Evolutionary conservation across 2,797 vertebrate genomes (phyloP), one percentile per base, ranked within the genome.

Genomic region (Brachyrhaphis roseni): DNA sequence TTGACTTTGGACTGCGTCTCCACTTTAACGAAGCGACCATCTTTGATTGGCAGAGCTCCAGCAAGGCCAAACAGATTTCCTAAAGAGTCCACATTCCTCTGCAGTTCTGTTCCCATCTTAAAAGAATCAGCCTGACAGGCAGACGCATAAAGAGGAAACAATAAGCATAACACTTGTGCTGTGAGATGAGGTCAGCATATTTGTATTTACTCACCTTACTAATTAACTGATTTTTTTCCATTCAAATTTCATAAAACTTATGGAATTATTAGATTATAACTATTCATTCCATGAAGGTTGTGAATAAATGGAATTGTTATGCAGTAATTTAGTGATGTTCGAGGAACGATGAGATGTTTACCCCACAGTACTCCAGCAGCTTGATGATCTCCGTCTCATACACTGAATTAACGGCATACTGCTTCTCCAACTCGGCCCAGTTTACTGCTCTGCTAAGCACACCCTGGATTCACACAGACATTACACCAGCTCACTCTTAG

Each of bases 351-450:
- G 62, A 20, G 47, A 1, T 36, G 85, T 97, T 86, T 96, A 99
- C 98, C 95, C 98, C 98, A 90, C 98, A 98, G 88, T 99, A 99
- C 87, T 99, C 97, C 91, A 99, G 92, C 94, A 99, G 95, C 59
- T 97, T 95, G 85, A 97, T 96, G 84, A 99, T 98, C 93, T 99
- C 98, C 88, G 99, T 96, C 93, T 99, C 98, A 90, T 99, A 99
- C 78, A 97, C 97, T 0, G 97, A 95, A 81, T 99, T 96, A 4
- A 96, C 92, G 57, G 96, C 97, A 89, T 99, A 99, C 78, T 99
- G 98, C 87, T 98, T 98, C 90, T 99, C 98, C 78, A 99, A 94
- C 87, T 99, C 96, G 45, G 95, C 95, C 98, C 98, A 99, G 90
- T 98, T 99, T 82, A 99, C 96, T 20, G 98, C 97, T 93, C 96